These are phyloP conservation scores for Ibidorhyncha struthersii DNA, from an alignment of 2,113 vertebrate species.

Conservation along the genomic window DNA sequence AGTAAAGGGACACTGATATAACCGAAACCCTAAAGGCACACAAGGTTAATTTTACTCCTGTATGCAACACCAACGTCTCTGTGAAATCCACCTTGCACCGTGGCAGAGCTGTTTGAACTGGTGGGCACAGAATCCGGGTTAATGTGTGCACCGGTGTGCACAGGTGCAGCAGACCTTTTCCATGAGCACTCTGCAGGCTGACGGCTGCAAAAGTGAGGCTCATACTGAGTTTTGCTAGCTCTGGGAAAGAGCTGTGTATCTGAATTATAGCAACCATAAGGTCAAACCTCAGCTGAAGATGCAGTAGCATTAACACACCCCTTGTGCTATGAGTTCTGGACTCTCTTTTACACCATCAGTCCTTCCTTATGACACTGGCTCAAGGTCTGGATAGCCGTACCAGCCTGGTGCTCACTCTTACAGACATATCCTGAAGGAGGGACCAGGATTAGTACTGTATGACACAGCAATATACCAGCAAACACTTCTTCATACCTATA, in stretches of 20 bases:
- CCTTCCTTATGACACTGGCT: no score
- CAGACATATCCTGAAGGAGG: rapidly evolving
- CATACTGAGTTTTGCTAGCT: background rate
- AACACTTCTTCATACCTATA: background rate
- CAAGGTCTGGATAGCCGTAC: background rate
- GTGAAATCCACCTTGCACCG: background rate
- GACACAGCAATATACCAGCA: background rate
- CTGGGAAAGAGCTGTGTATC: background rate
- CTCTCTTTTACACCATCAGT: background rate
- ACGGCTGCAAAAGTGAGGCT: background rate
- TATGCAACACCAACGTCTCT: background rate
- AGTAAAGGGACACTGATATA: background rate
- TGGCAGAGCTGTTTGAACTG: background rate
- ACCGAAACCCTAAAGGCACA: background rate
- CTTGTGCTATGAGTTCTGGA: background rate
- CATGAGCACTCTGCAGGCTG: background rate
- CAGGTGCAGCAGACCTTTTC: background rate
- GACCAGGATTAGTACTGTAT: background rate
- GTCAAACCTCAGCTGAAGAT: background rate
- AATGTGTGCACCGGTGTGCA: rapidly evolving
- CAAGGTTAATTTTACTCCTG: background rate
- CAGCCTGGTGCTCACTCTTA: background rate
- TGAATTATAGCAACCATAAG: background rate
- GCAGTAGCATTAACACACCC: background rate
- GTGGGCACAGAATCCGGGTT: background rate